Base-by-base conservation (phyloP, 2,888 invertebrate species). In the Timema cristinae region DNA sequence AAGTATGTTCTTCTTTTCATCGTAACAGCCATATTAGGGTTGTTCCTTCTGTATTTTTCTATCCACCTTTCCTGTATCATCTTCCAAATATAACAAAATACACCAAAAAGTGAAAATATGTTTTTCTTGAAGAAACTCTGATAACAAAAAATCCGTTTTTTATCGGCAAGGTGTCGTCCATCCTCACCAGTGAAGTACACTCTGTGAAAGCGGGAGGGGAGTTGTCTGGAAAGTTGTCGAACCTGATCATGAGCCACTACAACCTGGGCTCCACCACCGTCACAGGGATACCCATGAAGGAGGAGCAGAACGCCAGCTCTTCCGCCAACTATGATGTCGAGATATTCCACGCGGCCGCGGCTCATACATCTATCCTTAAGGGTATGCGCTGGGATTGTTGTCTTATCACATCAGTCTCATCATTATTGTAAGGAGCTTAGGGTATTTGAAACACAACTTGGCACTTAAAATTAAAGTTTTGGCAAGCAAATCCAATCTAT, bases 241-340 rank as follows among this genome's bases (percentile, higher is more conserved):
- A 91, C 67, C 82, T 94, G 8, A 93, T 93, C 76, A 81, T 94
- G 77, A 89, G 90, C 5, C 97, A 98, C 81, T 98, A 95, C 78
- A 90, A 93, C 80, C 85, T 99, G 66, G 93, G 96, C 0, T 95
- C 94, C 73, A 99, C 98, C 1, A 98, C 98, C 0, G 98, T 99
- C 0, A 97, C 97, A 7, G 96, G 98, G 6, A 98, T 98, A 78
- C 99, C 99, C 1, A 99, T 99, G 99, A 99, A 99, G 86, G 98
- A 98, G 83, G 98, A 98, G 82, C 97, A 98, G 85, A 98, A 98
- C 82, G 97, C 97, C 0, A 95, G 95, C 81, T 95, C 96, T 0
- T 98, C 98, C 72, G 96, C 98, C 0, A 98, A 98, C 83, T 99
- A 99, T 80, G 98, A 99, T 81, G 99, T 99, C 0, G 98, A 98